Conservation (phyloP, 2,888 invertebrate genomes). For the Apamea monoglypha region DNA sequence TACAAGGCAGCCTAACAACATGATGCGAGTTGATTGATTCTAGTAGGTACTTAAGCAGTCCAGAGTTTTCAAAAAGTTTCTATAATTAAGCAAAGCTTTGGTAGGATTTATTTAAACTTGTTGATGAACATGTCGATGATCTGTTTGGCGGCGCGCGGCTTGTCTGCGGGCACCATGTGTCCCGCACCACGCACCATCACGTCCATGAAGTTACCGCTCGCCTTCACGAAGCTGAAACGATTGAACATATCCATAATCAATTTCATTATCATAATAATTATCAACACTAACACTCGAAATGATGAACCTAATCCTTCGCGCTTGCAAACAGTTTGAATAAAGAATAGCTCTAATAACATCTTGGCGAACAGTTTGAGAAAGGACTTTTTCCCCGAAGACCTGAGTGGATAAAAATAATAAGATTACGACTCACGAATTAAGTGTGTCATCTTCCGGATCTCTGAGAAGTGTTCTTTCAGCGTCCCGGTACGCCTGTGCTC, state of each 20-base stretch:
- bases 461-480: constrained; percentile 32
- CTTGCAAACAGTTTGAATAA: not conserved
- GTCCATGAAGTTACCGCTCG: constrained; percentile 77
- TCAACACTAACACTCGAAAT: not conserved
- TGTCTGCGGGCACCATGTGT: constrained; percentile 85
- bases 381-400: rapidly evolving
- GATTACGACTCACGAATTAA: constrained; percentile 48
- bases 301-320: too few species aligned
- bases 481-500: constrained; percentile 41
- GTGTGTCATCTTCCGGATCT: not conserved
- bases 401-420: not conserved
- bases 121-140: constrained; percentile 57
- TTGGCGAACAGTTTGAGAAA: not conserved
- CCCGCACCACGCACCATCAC: constrained; percentile 88
- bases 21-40: too few species aligned
- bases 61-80: too few species aligned
- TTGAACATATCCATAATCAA: not conserved
- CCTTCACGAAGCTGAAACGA: constrained; percentile 43
- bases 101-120: constrained; percentile 57
- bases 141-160: constrained; percentile 82
- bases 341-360: too few species aligned
- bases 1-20: too few species aligned
- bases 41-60: too few species aligned
- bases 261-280: not conserved
- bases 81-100: too few species aligned